These are phyloP conservation scores for Oscheius sp. DNA, from an alignment of 1,140 invertebrate genomes.

Conservation along the genomic window DNA sequence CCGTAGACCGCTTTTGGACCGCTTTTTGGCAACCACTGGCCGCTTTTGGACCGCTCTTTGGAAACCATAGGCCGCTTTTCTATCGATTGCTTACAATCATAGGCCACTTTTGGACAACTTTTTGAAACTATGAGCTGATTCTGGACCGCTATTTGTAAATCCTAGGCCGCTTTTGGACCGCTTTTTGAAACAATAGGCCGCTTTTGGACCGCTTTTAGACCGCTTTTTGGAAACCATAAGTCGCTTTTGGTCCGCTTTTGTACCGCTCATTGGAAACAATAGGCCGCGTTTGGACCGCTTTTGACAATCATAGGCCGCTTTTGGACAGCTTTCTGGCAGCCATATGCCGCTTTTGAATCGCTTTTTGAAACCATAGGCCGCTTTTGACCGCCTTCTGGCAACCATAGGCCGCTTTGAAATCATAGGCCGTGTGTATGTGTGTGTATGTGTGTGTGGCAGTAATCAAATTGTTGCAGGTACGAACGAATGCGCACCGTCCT, in stretches of 20 bases:
- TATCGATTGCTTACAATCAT: neutral
- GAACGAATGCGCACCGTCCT: neutral
- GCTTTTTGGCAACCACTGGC: neutral
- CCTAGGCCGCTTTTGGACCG: neutral
- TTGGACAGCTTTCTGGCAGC: neutral
- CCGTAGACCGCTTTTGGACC: neutral
- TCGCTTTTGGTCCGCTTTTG: too few species aligned
- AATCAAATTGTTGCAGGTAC: conserved; percentile 5
- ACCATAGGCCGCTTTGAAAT: neutral
- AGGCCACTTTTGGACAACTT: too few species aligned
- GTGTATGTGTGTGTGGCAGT: too few species aligned
- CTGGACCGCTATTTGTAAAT: neutral
- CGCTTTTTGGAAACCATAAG: neutral
- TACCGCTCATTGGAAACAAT: neutral
- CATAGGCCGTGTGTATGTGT: too few species aligned
- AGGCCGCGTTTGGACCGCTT: neutral
- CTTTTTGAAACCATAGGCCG: neutral
- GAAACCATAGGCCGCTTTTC: neutral
- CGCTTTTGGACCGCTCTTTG: neutral
- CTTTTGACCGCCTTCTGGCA: neutral
- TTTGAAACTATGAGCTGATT: neutral
- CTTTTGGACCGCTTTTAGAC: too few species aligned
- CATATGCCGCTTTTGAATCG: neutral
- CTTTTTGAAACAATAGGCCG: neutral
- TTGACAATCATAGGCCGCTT: neutral